These are phyloP conservation scores for Myanophis thanlyinensis DNA, from an alignment of 2,113 vertebrate species.

Conservation along the genomic window DNA sequence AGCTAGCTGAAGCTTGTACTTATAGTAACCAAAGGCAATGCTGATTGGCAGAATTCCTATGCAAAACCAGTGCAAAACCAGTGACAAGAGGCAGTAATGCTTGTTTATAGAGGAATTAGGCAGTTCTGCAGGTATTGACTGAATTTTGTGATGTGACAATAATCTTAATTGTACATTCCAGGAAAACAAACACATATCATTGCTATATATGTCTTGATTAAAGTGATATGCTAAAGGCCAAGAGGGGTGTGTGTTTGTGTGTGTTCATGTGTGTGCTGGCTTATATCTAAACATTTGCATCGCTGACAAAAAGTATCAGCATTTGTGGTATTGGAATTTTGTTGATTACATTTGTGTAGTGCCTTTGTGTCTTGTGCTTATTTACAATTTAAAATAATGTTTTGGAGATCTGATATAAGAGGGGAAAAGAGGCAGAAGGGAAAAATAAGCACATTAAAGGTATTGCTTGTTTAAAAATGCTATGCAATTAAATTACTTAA, in stretches of 20 bases:
- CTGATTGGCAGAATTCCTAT: conserved; percentile 52
- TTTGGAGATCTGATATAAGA: not conserved
- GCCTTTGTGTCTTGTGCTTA: not conserved
- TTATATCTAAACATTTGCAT: not conserved
- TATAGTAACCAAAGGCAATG: conserved; percentile 43
- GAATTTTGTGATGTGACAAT: not conserved
- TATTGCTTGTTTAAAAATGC: not conserved
- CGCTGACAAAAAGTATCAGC: not conserved
- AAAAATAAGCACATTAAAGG: not conserved
- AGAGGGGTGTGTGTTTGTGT: not conserved
- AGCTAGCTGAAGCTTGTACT: conserved; percentile 44
- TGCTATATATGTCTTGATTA: conserved; percentile 2
- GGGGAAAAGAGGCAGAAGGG: not conserved
- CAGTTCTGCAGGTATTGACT: not conserved
- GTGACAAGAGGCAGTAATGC: conserved; percentile 24
- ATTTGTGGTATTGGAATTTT: not conserved
- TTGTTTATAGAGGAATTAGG: not conserved
- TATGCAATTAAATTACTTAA: not conserved
- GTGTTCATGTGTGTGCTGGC: not conserved
- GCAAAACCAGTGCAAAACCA: conserved; percentile 41
- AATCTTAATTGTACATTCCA: conserved; percentile 38
- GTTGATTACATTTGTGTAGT: not conserved
- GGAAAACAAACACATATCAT: conserved; percentile 8
- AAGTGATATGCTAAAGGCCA: not conserved
- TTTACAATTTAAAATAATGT: not conserved